phyloP scores from a whole-genome alignment of 2,888 invertebrate species.

The Quadroppia sp. region DNA sequence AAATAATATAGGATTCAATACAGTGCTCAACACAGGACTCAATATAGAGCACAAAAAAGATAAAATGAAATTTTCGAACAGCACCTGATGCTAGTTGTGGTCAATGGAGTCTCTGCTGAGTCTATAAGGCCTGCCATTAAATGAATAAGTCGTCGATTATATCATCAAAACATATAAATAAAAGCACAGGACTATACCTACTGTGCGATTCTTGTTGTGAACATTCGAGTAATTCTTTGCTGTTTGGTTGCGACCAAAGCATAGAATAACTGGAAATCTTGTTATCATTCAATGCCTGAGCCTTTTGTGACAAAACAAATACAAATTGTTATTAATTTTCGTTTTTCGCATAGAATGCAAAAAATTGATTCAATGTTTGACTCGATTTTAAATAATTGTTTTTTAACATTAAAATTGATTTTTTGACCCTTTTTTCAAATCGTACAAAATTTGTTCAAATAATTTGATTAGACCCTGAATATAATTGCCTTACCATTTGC shows the following conservation, averaged over 20 bases:
- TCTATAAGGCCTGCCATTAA: conserved; percentile 10
- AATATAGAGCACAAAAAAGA: too few species aligned
- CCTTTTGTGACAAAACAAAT: conserved; percentile 3
- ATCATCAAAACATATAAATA: background rate
- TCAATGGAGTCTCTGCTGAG: conserved; percentile 1
- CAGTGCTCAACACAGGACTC: too few species aligned
- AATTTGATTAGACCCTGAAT: too few species aligned
- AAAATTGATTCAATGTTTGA: too few species aligned
- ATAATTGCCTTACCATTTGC: conserved; percentile 25
- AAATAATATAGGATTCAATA: too few species aligned
- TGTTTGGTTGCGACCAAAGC: conserved; percentile 7
- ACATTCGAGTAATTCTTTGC: conserved; percentile 13
- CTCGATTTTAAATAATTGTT: too few species aligned
- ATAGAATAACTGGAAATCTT: conserved; percentile 30
- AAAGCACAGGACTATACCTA: conserved; percentile 1
- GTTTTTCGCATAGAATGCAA: too few species aligned
- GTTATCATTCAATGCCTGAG: conserved; percentile 4
- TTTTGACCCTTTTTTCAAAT: too few species aligned
- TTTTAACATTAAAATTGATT: too few species aligned
- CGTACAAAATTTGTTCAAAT: too few species aligned
- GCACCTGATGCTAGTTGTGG: conserved; percentile 1
- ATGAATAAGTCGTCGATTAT: background rate
- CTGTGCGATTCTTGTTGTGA: background rate
- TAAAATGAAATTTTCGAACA: too few species aligned
- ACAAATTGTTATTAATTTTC: background rate